Evolutionary conservation across 1,140 invertebrate species (phyloP), one percentile per base, ranked within the genome.

Genomic region (Popillia japonica): DNA sequence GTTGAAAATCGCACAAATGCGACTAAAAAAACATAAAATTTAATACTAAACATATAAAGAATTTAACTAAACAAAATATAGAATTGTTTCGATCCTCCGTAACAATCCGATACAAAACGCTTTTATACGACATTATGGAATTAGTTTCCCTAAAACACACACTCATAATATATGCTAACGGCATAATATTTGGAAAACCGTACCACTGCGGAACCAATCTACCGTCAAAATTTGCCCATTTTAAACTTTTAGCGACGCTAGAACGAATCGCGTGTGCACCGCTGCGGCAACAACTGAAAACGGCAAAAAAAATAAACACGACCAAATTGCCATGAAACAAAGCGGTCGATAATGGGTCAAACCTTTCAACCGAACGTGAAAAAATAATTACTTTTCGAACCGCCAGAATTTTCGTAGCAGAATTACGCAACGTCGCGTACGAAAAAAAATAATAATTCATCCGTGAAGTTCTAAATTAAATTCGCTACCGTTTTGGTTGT

Each of bases 381-480:
- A 55, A 55, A 55, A 55, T 55, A 55, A 55, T 55, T 55, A 55
- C 48, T 55, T 55, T 55, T 55, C 48, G 14, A 55, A 55, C 6
- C 14, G 14, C 6, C 48, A 17, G n/a, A 55, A 55, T 55, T 34
- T 34, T 55, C 48, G 48, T 17, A n/a, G 27, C 27, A 34, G 48
- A 55, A 55, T 17, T 55, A n/a, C 48, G 48, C 48, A 6, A 17
- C 2, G 48, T n/a, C 14, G 11, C 17, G 17, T 55, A 55, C 14
- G 14, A n/a, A 17, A 55, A 55, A 55, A 55, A 55, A 55, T 55
- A 55, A 55, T 55, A 55, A 55, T 55, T 55, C 48, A 55, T 17
- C 48, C 48, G 48, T 55, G 48, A 55, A 55, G 14, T 55, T 55
- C 48, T 17, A 55, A n/a, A 55, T 55, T 55, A 55, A 55, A 55